A percentile compares a stretch with the other conserved stretches of the same genome.
phyloP scores from a whole-genome alignment of 1,140 invertebrate genomes.

The Goniozus legneri region DNA sequence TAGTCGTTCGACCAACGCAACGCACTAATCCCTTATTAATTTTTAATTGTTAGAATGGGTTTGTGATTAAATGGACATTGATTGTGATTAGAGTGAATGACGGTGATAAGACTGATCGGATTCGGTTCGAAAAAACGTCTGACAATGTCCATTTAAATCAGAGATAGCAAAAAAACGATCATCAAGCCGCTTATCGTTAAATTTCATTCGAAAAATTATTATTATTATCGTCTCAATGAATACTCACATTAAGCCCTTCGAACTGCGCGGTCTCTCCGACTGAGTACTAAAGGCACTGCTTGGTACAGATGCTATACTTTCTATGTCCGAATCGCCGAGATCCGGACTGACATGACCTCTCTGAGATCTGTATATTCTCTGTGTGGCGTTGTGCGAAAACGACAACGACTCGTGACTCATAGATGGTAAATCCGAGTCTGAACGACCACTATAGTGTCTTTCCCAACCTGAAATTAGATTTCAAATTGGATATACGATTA shows the following conservation, averaged over 20 bases:
- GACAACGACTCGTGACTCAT: slow-evolving; percentile 43
- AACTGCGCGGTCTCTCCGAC: slow-evolving; percentile 78
- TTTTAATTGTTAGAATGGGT: slow-evolving; percentile 39
- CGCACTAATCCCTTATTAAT: slow-evolving; percentile 33
- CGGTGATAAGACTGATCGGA: no score
- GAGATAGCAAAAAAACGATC: slow-evolving; percentile 4
- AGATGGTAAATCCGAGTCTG: slow-evolving; percentile 74
- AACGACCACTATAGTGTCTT: slow-evolving; percentile 73
- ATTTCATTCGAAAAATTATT: no score
- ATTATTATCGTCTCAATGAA: no score
- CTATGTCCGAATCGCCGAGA: slow-evolving; percentile 82
- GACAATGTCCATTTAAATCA: slow-evolving; percentile 54
- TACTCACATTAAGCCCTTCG: slow-evolving; percentile 66
- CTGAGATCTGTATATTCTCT: slow-evolving; percentile 55
- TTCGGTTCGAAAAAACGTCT: no score
- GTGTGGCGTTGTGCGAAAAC: slow-evolving; percentile 54
- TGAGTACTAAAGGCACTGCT: slow-evolving; percentile 91
- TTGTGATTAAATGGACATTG: slow-evolving; percentile 57
- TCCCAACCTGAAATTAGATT: slow-evolving; percentile 62
- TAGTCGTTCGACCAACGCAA: slow-evolving; percentile 43
- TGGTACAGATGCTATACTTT: slow-evolving; percentile 80
- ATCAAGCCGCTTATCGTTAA: no score
- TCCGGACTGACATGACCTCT: slow-evolving; percentile 64
- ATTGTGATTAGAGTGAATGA: not conserved
- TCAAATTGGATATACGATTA: not conserved